Base-by-base conservation (phyloP, 2,797 vertebrate species). In the Vultur gryphus region DNA sequence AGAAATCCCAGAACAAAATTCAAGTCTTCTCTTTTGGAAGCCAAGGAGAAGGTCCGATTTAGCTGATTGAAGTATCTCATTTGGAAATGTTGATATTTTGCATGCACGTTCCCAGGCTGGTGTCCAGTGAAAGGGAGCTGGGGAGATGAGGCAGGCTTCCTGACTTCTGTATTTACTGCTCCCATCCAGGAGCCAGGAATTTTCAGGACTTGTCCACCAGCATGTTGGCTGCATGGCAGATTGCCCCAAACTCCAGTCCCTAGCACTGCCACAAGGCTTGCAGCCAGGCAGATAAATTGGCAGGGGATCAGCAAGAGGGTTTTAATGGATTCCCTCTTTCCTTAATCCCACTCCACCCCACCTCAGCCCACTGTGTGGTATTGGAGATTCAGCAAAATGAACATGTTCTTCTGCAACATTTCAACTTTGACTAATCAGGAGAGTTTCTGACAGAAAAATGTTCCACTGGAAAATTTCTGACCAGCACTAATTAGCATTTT, bases 401-500 rank as follows among this genome's bases (percentile, higher is more conserved):
- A 88, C 82, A 41, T 7, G 46, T 88, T 96, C 87, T 54, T 58
- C 93, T 95, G 91, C 89, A 94, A 75, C 83, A n/a, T 81, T 96
- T 96, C 79, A 84, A 87, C 87, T 96, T 96, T 81, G 77, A 89
- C 72, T 89, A 78, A 93, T 93, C 83, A 58, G 72, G 69, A 78
- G 76, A 76, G 49, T 84, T 96, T 95, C 93, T 95, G 79, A 91
- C 94, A 90, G 75, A 93, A 91, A 86, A 95, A 96, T 79, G 76
- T 97, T 97, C 93, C 94, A 91, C 73, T 95, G 96, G 96, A 97
- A 96, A 94, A 86, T 79, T 94, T 95, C 80, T 93, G 76, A 92
- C 82, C 85, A 76, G 58, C 28, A 6, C 70, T 95, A 95, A 95
- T 97, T 97, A 96, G 43, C 94, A 94, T 93, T 91, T 96, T 97